Conservation (phyloP, 2,797 vertebrate species). For the Microchirus variegatus region DNA sequence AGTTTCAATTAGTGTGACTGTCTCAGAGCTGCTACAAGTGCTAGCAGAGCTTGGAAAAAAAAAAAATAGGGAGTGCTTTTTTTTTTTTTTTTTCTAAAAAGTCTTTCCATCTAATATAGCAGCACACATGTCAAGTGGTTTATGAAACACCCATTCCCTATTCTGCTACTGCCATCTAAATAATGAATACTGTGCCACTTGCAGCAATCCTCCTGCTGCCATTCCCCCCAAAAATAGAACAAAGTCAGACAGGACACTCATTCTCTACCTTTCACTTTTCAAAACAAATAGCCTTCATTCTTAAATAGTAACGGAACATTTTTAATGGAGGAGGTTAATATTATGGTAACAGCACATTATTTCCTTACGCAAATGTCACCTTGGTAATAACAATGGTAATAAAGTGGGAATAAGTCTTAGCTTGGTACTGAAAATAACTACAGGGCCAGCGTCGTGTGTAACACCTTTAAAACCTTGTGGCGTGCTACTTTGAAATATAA, state of each 20-base stretch:
- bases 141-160: slow-evolving; percentile 72
- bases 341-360: no score
- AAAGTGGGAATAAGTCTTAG: no score
- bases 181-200: slow-evolving; percentile 83
- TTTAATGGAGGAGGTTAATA: background rate
- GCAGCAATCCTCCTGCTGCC: slow-evolving; percentile 79
- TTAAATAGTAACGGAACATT: background rate
- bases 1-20: slow-evolving; percentile 60
- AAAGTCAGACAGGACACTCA: slow-evolving; percentile 69
- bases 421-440: no score
- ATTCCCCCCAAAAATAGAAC: slow-evolving; percentile 77
- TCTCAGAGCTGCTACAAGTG: slow-evolving; percentile 65
- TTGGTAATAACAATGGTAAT: no score
- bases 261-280: slow-evolving; percentile 66
- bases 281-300: slow-evolving; percentile 75
- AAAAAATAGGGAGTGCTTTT: slow-evolving; percentile 57
- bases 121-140: slow-evolving; percentile 79
- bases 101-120: slow-evolving; percentile 58
- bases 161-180: slow-evolving; percentile 78
- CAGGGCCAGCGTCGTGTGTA: no score
- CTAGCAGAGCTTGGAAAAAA: slow-evolving; percentile 33
- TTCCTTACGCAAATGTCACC: no score
- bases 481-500: no score
- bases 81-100: slow-evolving; percentile 1
- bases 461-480: no score